Conservation (phyloP, 2,888 invertebrate genomes). For the Dolomedes plantarius region DNA sequence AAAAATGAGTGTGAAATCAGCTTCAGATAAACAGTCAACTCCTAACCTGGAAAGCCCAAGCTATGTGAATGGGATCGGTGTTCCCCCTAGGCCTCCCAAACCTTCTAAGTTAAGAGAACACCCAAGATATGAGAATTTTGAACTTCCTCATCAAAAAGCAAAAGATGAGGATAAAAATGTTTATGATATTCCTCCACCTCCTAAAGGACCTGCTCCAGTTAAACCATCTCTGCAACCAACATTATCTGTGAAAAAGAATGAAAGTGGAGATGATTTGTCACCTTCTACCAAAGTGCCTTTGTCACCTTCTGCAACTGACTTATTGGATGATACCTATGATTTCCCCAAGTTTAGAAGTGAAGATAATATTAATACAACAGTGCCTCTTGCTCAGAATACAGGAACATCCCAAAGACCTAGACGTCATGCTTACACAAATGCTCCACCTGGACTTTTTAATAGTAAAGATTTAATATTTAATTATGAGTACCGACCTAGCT, state of each 20-base stretch:
- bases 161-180: conserved; percentile 38
- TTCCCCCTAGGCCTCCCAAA: conserved; percentile 87
- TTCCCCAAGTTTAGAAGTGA: conserved; percentile 80
- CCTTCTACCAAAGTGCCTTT: conserved; percentile 31
- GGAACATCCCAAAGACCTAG: conserved; percentile 51
- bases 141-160: conserved; percentile 40
- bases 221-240: conserved; percentile 20
- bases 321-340: conserved; percentile 81
- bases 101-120: conserved; percentile 81
- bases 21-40: not conserved
- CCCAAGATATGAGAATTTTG: conserved; percentile 72
- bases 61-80: conserved; percentile 22
- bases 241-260: conserved; percentile 46
- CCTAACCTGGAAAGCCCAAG: not conserved
- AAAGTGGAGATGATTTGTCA: conserved; percentile 31
- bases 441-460: conserved; percentile 79
- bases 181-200: conserved; percentile 63
- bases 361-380: conserved; percentile 71
- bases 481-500: conserved; percentile 78
- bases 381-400: conserved; percentile 67
- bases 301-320: conserved; percentile 20
- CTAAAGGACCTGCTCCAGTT: conserved; percentile 14
- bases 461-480: conserved; percentile 80
- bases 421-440: conserved; percentile 82
- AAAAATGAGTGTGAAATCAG: conserved; percentile 13